These are phyloP conservation scores for Cossypha dichroa DNA, from an alignment of 2,797 vertebrate genomes.

Conservation along the genomic window DNA sequence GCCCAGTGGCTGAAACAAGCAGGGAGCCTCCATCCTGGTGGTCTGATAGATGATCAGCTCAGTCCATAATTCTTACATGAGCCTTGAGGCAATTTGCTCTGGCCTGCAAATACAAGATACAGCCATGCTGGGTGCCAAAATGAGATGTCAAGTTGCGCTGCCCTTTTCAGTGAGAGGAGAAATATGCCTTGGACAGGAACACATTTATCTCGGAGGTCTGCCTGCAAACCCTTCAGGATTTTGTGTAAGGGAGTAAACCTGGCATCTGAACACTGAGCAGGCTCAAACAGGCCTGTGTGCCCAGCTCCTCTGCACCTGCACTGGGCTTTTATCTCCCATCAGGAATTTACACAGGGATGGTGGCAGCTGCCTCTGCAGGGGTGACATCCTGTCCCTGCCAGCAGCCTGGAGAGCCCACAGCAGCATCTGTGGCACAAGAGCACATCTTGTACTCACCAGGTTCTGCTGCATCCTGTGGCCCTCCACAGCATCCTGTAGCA, in stretches of 20 bases:
- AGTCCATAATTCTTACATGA: background rate
- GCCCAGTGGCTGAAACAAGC: background rate
- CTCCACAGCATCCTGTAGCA: background rate
- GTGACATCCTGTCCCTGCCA: background rate
- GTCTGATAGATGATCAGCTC: background rate
- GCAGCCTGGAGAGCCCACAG: fast-evolving
- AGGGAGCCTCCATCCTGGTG: background rate
- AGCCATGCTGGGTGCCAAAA: background rate
- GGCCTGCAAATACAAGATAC: background rate
- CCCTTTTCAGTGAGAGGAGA: background rate
- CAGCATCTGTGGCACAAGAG: background rate
- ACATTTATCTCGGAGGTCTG: fast-evolving
- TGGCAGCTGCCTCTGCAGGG: background rate
- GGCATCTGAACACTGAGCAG: background rate
- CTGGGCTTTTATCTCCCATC: background rate
- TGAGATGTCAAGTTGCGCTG: background rate
- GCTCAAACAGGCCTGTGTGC: background rate
- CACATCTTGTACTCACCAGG: background rate
- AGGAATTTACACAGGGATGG: background rate
- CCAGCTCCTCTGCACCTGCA: fast-evolving
- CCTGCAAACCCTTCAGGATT: background rate
- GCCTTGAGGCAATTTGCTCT: background rate
- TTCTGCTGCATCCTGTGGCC: background rate
- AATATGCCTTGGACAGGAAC: fast-evolving
- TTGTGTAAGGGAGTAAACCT: background rate